These are phyloP conservation scores for Sebastes nivosus DNA, from an alignment of 2,797 vertebrate species.

Conservation along the genomic window DNA sequence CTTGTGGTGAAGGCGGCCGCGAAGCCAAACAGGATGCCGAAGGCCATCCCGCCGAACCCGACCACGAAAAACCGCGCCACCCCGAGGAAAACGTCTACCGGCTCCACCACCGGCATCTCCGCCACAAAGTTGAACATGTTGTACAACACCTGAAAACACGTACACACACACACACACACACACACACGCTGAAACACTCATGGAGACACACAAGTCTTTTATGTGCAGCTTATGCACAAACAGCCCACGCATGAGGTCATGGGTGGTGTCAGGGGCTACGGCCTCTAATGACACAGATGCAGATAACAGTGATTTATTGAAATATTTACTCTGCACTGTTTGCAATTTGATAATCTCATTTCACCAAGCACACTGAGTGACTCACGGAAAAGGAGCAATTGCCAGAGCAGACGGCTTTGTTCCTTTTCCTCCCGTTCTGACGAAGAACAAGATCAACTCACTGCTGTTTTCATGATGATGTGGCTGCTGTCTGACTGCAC, in stretches of 20 bases:
- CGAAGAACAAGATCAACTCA: not conserved
- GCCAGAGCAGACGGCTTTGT: not conserved
- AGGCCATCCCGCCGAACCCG: conserved; percentile 90
- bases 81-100: conserved; percentile 90
- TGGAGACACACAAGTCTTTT: not conserved
- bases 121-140: conserved; percentile 96
- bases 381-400: conserved; percentile 21
- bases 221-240: not conserved
- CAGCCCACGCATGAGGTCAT: not conserved
- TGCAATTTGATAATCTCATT: conserved; percentile 47
- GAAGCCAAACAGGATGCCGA: conserved; percentile 93
- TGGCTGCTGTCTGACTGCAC: too few relatives aligned
- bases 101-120: conserved; percentile 90
- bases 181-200: not conserved
- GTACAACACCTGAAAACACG: conserved; percentile 89
- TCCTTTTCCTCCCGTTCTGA: not conserved
- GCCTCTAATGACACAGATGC: conserved; percentile 16
- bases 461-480: not conserved
- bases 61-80: conserved; percentile 93
- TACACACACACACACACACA: not conserved
- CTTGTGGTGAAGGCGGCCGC: conserved; percentile 95
- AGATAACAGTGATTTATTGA: conserved; percentile 53
- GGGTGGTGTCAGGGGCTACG: conserved; percentile 23
- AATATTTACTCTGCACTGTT: conserved; percentile 63
- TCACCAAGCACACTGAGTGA: conserved; percentile 5